phyloP scores from a whole-genome alignment of 2,888 invertebrate genomes.

The Stegana nigrithorax region DNA sequence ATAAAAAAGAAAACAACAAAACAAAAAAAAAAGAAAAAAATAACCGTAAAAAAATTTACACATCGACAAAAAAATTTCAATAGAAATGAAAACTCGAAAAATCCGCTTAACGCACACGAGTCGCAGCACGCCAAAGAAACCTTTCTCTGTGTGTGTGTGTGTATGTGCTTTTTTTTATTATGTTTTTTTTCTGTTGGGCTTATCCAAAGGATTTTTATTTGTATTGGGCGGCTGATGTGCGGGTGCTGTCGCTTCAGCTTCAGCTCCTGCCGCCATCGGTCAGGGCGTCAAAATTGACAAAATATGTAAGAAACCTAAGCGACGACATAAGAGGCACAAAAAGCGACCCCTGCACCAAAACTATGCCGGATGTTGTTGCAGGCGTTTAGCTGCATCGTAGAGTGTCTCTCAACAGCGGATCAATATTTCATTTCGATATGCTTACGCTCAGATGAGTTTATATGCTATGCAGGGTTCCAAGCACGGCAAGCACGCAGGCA shows the following conservation, averaged over 20 bases:
- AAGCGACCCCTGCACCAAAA: background rate
- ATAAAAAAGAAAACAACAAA: background rate
- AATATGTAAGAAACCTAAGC: slow-evolving; percentile 20
- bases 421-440: slow-evolving; percentile 47
- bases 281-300: slow-evolving; percentile 31
- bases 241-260: too few relatives aligned
- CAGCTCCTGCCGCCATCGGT: slow-evolving; percentile 17
- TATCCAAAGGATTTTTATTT: background rate
- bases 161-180: background rate
- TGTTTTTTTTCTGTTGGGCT: too few relatives aligned
- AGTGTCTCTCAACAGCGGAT: slow-evolving; percentile 39
- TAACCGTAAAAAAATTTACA: background rate
- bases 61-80: background rate
- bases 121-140: too few relatives aligned
- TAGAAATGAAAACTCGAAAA: background rate
- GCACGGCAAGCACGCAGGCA: too few relatives aligned
- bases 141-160: background rate
- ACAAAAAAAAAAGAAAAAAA: background rate
- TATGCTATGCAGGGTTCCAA: too few relatives aligned
- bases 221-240: background rate
- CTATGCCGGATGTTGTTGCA: background rate
- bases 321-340: background rate
- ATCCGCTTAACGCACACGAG: background rate
- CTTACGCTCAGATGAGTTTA: too few relatives aligned
- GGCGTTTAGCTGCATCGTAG: background rate